Base-by-base conservation (phyloP, 2,113 vertebrate species). In the Limnothrissa miodon region DNA sequence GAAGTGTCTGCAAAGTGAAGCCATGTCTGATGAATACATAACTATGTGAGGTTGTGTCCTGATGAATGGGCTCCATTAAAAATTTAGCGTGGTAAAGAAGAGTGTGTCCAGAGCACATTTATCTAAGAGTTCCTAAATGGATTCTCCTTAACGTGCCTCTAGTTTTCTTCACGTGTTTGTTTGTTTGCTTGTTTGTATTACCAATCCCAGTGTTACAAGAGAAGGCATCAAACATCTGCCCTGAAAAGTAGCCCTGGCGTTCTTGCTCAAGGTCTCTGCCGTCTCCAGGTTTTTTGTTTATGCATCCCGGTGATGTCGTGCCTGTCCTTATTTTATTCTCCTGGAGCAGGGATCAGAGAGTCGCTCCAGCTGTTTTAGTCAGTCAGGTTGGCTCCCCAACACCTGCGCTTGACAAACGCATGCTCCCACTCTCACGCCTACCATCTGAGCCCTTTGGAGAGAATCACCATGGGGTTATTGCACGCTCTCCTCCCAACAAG, bases 241-340 rank as follows among this genome's bases (percentile, higher is more conserved):
- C n/a, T 29, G 33, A 33, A 56, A 56, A 56, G 51, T 56, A 1
- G 51, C 21, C 51, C 51, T 19, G 51, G 10, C 51, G 66, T 17
- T 15, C 29, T 4, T 36, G 66, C n/a, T 33, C 29, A 74, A 74
- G 25, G 13, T 17, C 66, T 66, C n/a, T 56, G n/a, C 66, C 29
- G 33, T 1, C 25, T 33, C 33, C 2, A 36, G 29, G 66, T 74
- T 74, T 17, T 66, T 11, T 74, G 66, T 74, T 74, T 36, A 74
- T 2, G 66, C 33, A 74, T 36, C 66, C 66, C 66, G 33, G 66
- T 74, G 29, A 36, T 74, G 66, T 74, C 29, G 66, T 13, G 66
- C 66, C 66, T 15, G 66, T 74, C 66, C 66, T 74, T 36, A 33
- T 74, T 74, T 11, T 74, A 74, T 74, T 74, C 66, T 74, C 66